Conservation (phyloP, 2,888 invertebrate species). For the Trachelus stipa region DNA sequence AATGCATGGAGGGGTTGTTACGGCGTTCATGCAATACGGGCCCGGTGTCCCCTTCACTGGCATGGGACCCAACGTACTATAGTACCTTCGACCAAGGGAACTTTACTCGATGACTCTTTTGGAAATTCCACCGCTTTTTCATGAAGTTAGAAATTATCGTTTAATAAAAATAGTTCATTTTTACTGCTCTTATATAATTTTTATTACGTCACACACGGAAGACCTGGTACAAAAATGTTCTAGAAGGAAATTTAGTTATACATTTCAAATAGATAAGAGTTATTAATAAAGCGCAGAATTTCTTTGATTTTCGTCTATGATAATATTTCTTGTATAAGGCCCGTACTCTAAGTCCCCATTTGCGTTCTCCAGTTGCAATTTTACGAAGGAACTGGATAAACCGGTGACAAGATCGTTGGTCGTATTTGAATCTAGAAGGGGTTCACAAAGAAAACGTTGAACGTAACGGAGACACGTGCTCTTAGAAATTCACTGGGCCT, state of each 20-base stretch:
- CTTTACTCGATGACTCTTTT: neutral
- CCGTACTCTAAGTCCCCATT: neutral
- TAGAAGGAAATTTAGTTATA: neutral
- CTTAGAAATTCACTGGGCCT: neutral
- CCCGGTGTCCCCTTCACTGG: constrained; percentile 41
- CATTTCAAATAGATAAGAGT: neutral
- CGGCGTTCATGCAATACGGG: constrained; percentile 55
- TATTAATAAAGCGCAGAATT: neutral
- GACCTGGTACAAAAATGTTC: neutral
- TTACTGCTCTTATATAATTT: neutral
- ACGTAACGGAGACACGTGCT: neutral
- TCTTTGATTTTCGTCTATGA: neutral
- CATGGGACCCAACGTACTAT: constrained; percentile 2
- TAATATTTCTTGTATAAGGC: neutral
- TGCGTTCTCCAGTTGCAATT: neutral
- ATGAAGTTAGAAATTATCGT: neutral
- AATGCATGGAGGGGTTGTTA: constrained; percentile 54
- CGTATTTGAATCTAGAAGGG: neutral
- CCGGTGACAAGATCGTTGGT: neutral
- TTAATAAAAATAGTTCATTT: neutral
- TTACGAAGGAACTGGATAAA: neutral
- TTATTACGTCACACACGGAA: neutral
- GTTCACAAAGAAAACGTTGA: neutral
- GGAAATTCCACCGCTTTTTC: neutral
- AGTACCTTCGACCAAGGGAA: neutral